Conservation (phyloP, 1,140 invertebrate genomes). For the Drosophila elegans region DNA sequence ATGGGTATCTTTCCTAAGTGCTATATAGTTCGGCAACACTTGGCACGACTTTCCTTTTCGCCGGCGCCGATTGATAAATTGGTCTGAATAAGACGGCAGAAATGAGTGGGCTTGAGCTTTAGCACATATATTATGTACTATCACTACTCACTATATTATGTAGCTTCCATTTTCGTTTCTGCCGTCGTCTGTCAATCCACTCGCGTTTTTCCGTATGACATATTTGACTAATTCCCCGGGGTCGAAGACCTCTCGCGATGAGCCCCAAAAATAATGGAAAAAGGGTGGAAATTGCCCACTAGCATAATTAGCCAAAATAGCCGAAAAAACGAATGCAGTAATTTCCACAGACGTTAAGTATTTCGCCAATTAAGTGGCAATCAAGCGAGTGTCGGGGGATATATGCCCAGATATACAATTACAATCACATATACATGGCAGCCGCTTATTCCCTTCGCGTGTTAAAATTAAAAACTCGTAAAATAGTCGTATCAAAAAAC, state of each 20-base stretch:
- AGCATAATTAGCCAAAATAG: conserved; percentile 67
- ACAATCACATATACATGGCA: not conserved
- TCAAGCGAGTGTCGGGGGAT: conserved; percentile 40
- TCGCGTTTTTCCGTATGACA: conserved; percentile 22
- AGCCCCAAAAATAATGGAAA: conserved; percentile 18
- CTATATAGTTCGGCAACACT: conserved; percentile 10
- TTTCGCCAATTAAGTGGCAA: conserved; percentile 75
- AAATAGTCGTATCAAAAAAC: conserved; percentile 50
- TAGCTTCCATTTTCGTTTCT: conserved; percentile 32
- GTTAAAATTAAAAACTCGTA: conserved; percentile 78
- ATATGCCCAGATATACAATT: conserved; percentile 6
- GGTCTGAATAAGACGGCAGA: conserved; percentile 12
- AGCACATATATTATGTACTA: conserved; percentile 7
- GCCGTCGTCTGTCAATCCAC: conserved; percentile 31
- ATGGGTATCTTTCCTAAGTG: not conserved
- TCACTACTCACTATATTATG: conserved; percentile 7
- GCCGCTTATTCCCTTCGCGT: conserved; percentile 33
- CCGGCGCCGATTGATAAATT: conserved; percentile 31
- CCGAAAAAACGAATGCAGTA: conserved; percentile 17
- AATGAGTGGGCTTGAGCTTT: conserved; percentile 15
- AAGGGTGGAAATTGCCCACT: conserved; percentile 30
- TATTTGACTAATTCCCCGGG: conserved; percentile 48
- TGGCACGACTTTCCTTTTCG: conserved; percentile 25
- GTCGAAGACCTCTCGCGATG: conserved; percentile 41
- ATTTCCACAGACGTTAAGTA: conserved; percentile 30